Conservation (phyloP, 2,797 vertebrate genomes). For the Urophycis tenuis region DNA sequence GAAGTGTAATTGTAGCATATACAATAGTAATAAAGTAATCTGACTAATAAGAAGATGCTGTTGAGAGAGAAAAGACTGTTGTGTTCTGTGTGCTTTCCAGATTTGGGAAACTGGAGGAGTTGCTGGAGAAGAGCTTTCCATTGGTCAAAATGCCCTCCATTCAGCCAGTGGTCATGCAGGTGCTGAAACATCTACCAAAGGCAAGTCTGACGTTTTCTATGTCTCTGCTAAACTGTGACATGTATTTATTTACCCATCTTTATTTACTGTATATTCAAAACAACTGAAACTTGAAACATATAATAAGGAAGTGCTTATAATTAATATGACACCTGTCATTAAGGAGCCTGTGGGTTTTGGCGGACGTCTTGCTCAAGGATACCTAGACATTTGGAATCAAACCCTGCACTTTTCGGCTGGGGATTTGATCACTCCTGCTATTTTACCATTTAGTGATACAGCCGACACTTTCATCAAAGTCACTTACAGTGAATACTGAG, state of each 20-base stretch:
- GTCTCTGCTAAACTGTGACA: background rate
- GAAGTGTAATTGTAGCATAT: background rate
- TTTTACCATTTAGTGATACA: background rate
- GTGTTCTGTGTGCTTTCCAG: slow-evolving; percentile 51
- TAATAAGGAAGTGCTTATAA: background rate
- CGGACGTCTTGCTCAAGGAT: background rate
- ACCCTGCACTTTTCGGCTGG: background rate
- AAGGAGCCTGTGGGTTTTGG: background rate
- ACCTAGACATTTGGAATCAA: background rate
- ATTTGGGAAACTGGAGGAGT: slow-evolving; percentile 90
- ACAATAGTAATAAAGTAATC: background rate
- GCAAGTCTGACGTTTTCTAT: slow-evolving; percentile 49
- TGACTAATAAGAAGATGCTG: background rate
- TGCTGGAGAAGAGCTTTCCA: slow-evolving; percentile 95
- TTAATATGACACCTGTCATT: background rate
- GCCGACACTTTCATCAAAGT: background rate
- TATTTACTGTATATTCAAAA: background rate
- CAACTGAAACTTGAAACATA: background rate
- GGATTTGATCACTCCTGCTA: background rate
- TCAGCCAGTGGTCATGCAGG: slow-evolving; percentile 97
- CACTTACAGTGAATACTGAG: background rate
- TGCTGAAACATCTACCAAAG: slow-evolving; percentile 96
- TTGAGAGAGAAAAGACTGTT: background rate
- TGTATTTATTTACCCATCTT: background rate
- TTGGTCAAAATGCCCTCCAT: slow-evolving; percentile 96